Evolutionary conservation across 23 tunicate genomes (phyloP).

Genomic region (Diplosoma virens): DNA sequence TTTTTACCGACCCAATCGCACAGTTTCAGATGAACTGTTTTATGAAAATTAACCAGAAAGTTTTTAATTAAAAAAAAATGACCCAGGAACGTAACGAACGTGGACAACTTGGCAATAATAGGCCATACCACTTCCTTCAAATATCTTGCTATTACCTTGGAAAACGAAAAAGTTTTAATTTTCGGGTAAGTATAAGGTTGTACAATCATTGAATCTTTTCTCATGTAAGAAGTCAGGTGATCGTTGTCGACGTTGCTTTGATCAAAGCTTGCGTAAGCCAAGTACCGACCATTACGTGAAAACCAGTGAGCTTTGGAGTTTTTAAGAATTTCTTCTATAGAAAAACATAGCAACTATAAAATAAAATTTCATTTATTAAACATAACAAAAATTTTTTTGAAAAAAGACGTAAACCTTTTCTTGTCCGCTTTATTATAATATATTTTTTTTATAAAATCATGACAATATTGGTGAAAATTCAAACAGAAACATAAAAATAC

Average conservation of each 20-base stretch:
- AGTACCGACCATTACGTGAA: slow-evolving; percentile 65
- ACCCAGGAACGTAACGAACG: no score
- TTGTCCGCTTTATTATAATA: no score
- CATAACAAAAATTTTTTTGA: not conserved
- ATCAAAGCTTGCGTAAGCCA: slow-evolving; percentile 75
- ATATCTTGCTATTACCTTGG: slow-evolving; percentile 15
- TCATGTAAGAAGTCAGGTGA: slow-evolving; percentile 44
- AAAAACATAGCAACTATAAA: not conserved
- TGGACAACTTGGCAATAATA: no score
- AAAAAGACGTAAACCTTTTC: no score
- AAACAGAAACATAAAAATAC: no score
- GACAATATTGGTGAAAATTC: no score
- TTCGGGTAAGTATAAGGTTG: slow-evolving; percentile 24
- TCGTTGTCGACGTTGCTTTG: slow-evolving; percentile 47
- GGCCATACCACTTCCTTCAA: no score
- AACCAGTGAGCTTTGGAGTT: slow-evolving; percentile 59
- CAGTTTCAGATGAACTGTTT: no score
- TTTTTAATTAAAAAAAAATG: no score
- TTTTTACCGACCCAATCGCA: no score
- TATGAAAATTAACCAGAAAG: no score
- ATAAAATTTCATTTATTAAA: not conserved
- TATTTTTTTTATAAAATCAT: no score
- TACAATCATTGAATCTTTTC: not conserved
- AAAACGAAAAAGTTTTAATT: not conserved
- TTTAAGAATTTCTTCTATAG: slow-evolving; percentile 64